Conservation (phyloP, 2,888 invertebrate species). For the Argyra leucocephala region DNA sequence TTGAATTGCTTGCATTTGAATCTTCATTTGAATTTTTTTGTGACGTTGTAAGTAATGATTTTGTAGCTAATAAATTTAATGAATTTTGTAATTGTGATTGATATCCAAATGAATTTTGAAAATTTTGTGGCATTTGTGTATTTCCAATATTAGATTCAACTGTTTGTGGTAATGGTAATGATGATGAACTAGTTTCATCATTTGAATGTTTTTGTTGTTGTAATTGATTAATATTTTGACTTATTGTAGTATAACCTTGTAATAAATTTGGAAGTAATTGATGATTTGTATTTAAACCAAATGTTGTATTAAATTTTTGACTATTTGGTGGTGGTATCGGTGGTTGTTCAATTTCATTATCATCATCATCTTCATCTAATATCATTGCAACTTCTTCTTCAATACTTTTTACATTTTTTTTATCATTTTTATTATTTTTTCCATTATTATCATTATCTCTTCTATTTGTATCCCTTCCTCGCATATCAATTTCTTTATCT, state of each 20-base stretch:
- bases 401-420: slow-evolving; percentile 14
- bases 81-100: not conserved
- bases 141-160: not conserved
- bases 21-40: not conserved
- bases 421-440: not conserved
- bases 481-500: slow-evolving; percentile 15
- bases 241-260: slow-evolving; percentile 8
- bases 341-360: slow-evolving; percentile 18
- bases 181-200: not conserved
- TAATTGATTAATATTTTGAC: slow-evolving; percentile 7
- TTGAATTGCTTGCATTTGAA: not conserved
- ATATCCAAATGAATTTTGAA: not conserved
- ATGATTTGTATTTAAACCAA: not conserved
- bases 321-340: slow-evolving; percentile 23
- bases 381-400: slow-evolving; percentile 16
- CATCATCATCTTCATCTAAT: not conserved
- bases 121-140: not conserved
- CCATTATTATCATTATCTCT: not conserved
- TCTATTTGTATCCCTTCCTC: slow-evolving; percentile 11
- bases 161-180: not conserved
- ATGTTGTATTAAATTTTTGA: not conserved
- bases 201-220: not conserved
- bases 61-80: slow-evolving; percentile 5
- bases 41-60: not conserved
- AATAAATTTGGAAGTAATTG: not conserved